These are phyloP conservation scores for Luperina testacea DNA, from an alignment of 2,888 invertebrate species.

Conservation along the genomic window DNA sequence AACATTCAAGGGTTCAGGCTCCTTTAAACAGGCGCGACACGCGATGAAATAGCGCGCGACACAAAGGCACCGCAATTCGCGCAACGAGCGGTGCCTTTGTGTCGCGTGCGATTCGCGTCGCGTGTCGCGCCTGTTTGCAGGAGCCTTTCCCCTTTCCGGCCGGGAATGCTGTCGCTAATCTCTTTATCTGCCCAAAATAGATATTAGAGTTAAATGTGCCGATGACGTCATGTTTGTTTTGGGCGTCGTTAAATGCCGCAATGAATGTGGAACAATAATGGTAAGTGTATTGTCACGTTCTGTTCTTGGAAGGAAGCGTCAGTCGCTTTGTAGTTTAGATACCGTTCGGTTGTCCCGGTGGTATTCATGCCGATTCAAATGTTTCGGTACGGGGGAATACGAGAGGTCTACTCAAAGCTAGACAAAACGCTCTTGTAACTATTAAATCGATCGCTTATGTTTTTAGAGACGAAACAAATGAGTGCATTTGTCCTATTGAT, in stretches of 20 bases:
- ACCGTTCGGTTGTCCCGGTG: background rate
- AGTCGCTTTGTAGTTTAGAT: slow-evolving; percentile 13
- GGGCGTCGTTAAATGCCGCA: slow-evolving; percentile 42
- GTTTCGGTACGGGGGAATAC: background rate
- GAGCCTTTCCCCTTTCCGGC: slow-evolving; percentile 29
- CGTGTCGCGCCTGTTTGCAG: too few relatives aligned
- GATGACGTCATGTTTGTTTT: slow-evolving; percentile 59
- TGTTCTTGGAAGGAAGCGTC: slow-evolving; percentile 41
- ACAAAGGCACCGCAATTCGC: too few relatives aligned
- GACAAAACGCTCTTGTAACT: background rate
- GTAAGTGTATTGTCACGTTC: slow-evolving; percentile 52
- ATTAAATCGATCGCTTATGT: background rate
- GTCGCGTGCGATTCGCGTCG: too few relatives aligned
- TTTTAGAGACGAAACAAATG: slow-evolving; percentile 18
- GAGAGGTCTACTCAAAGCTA: background rate
- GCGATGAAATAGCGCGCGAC: too few relatives aligned
- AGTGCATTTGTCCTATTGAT: slow-evolving; percentile 41
- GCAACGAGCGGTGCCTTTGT: too few relatives aligned
- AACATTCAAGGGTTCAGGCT: slow-evolving; percentile 15
- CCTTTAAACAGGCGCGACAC: too few relatives aligned
- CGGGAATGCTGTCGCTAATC: slow-evolving; percentile 44
- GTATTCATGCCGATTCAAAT: slow-evolving; percentile 3
- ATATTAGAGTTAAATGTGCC: slow-evolving; percentile 50
- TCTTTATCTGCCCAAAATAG: slow-evolving; percentile 56
- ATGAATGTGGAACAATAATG: slow-evolving; percentile 56